Conservation (phyloP, 1,140 invertebrate genomes). For the Diorhabda sublineata region DNA sequence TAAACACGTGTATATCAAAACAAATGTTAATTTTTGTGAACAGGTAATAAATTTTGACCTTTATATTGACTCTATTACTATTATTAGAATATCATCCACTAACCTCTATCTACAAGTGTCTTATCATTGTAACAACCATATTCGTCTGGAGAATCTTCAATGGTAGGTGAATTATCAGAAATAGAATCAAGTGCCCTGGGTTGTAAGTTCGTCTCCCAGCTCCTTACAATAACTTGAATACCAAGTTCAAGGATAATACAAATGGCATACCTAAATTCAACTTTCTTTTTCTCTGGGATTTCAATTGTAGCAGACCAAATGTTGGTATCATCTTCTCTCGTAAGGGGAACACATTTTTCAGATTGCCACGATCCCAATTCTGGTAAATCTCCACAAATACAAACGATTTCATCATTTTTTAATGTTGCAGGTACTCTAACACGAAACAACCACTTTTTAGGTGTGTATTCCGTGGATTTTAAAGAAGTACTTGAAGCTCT, state of each 20-base stretch:
- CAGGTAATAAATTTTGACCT: too few relatives aligned
- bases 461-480: constrained; percentile 42
- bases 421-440: constrained; percentile 44
- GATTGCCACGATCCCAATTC: constrained; percentile 51
- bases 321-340: constrained; percentile 43
- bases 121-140: constrained; percentile 58
- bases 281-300: constrained; percentile 61
- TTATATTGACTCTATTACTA: too few relatives aligned
- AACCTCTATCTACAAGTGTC: constrained; percentile 62
- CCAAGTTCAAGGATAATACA: constrained; percentile 54
- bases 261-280: constrained; percentile 77
- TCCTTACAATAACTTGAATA: constrained; percentile 60
- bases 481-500: constrained; percentile 26
- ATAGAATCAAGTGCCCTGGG: constrained; percentile 55
- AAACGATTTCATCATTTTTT: constrained; percentile 47
- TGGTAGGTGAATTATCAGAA: constrained; percentile 28
- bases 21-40: too few relatives aligned
- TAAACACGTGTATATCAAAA: too few relatives aligned
- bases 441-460: constrained; percentile 50
- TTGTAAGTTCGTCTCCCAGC: constrained; percentile 79
- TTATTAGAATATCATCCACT: not conserved
- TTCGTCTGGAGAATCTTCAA: constrained; percentile 27
- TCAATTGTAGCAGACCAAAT: constrained; percentile 53
- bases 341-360: constrained; percentile 49
- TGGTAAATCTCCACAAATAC: constrained; percentile 49